These are phyloP conservation scores for Atrina japonica DNA, from an alignment of 2,888 invertebrate species.

Conservation along the genomic window DNA sequence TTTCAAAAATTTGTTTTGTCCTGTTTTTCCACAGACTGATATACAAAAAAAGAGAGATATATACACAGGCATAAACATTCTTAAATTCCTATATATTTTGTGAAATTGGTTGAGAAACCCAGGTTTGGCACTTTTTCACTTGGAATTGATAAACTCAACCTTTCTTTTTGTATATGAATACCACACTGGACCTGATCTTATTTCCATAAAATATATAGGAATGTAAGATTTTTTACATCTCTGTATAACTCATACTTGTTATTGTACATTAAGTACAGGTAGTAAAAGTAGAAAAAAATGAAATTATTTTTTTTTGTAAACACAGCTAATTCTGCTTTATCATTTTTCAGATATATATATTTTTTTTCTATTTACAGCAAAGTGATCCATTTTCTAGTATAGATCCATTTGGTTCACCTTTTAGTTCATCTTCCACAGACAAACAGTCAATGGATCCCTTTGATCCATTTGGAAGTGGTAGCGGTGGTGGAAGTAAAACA, in stretches of 20 bases:
- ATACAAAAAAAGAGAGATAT: no score
- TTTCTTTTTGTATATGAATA: no score
- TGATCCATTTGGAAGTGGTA: constrained; percentile 85
- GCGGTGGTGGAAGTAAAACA: constrained; percentile 14
- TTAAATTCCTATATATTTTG: no score
- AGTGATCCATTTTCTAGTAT: constrained; percentile 74
- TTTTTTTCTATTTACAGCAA: constrained; percentile 41
- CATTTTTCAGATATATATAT: constrained; percentile 4
- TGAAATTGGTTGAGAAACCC: no score
- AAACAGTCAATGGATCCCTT: constrained; percentile 59
- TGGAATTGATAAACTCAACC: no score
- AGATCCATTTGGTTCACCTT: constrained; percentile 83
- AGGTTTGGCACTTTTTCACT: no score
- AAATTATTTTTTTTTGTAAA: background rate
- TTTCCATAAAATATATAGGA: no score
- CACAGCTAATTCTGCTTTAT: background rate
- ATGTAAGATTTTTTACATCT: no score
- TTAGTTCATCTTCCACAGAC: constrained; percentile 80
- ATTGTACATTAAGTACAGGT: background rate
- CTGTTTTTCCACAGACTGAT: background rate
- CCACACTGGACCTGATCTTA: no score
- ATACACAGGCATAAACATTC: no score
- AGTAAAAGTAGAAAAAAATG: background rate
- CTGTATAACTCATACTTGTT: no score
- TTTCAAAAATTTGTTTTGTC: no score